Conservation (phyloP, 2,797 vertebrate genomes). For the Taenioides sp. region DNA sequence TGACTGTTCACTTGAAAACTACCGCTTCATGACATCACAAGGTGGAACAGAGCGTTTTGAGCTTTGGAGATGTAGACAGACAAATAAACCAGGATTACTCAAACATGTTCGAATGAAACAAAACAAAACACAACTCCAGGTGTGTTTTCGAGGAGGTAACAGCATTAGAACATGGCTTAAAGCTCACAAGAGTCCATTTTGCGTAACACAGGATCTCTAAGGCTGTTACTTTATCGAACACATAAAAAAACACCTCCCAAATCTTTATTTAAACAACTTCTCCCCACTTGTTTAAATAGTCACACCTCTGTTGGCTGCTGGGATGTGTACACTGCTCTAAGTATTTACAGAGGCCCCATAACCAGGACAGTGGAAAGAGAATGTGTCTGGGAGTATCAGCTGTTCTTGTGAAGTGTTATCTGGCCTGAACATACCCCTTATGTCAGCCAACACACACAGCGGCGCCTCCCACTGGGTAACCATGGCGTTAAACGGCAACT, state of each 20-base stretch:
- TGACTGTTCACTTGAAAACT: too few relatives aligned
- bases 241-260: background rate
- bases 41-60: too few relatives aligned
- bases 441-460: slow-evolving; percentile 37
- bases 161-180: too few relatives aligned
- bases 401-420: slow-evolving; percentile 61
- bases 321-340: slow-evolving; percentile 57
- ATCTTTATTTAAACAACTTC: slow-evolving; percentile 4
- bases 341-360: slow-evolving; percentile 49
- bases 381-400: slow-evolving; percentile 34
- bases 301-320: slow-evolving; percentile 48
- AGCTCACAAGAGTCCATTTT: too few relatives aligned
- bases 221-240: background rate
- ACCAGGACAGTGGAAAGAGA: slow-evolving; percentile 14
- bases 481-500: slow-evolving; percentile 5
- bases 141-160: too few relatives aligned
- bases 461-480: slow-evolving; percentile 8
- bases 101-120: too few relatives aligned
- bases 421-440: slow-evolving; percentile 36
- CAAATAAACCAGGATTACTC: too few relatives aligned
- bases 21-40: too few relatives aligned
- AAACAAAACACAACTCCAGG: too few relatives aligned
- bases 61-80: too few relatives aligned
- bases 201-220: too few relatives aligned
- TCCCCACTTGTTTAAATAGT: slow-evolving; percentile 17